Conservation (phyloP, 2,888 invertebrate species). For the Tridacna crocea region DNA sequence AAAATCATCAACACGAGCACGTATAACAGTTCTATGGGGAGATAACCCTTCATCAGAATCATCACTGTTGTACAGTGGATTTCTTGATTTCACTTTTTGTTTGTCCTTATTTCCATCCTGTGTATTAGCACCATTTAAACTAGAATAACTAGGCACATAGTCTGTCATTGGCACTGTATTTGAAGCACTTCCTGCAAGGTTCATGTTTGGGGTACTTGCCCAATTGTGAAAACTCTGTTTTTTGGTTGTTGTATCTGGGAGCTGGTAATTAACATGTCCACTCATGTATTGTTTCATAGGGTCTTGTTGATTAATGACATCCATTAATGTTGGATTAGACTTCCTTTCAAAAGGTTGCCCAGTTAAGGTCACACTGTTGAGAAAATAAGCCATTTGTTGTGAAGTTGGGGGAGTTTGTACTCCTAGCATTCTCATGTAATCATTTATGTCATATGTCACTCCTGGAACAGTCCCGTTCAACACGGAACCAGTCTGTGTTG, state of each 20-base stretch:
- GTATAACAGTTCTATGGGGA: conserved; percentile 62
- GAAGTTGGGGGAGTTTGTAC: conserved; percentile 68
- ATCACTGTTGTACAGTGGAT: conserved; percentile 61
- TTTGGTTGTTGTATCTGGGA: conserved; percentile 28
- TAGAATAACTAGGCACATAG: conserved; percentile 58
- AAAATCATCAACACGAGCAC: conserved; percentile 64
- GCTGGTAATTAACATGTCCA: conserved; percentile 33
- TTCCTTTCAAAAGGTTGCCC: conserved; percentile 55
- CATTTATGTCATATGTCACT: conserved; percentile 66
- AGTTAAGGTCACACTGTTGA: conserved; percentile 65
- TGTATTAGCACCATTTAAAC: conserved; percentile 60
- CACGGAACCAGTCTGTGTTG: conserved; percentile 48
- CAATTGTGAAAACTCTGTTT: conserved; percentile 50
- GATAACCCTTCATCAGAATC: conserved; percentile 67
- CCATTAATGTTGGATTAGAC: conserved; percentile 51
- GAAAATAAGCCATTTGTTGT: conserved; percentile 74
- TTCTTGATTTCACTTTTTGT: conserved; percentile 41
- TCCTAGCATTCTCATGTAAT: conserved; percentile 75
- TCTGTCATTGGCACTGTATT: conserved; percentile 42
- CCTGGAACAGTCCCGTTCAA: conserved; percentile 54
- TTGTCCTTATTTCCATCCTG: conserved; percentile 34
- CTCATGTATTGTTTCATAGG: conserved; percentile 37
- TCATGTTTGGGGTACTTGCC: conserved; percentile 57
- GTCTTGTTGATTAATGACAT: conserved; percentile 50
- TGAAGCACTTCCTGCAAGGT: conserved; percentile 9